These are phyloP conservation scores for Tetraneura akinire DNA, from an alignment of 1,140 invertebrate genomes.

Conservation along the genomic window DNA sequence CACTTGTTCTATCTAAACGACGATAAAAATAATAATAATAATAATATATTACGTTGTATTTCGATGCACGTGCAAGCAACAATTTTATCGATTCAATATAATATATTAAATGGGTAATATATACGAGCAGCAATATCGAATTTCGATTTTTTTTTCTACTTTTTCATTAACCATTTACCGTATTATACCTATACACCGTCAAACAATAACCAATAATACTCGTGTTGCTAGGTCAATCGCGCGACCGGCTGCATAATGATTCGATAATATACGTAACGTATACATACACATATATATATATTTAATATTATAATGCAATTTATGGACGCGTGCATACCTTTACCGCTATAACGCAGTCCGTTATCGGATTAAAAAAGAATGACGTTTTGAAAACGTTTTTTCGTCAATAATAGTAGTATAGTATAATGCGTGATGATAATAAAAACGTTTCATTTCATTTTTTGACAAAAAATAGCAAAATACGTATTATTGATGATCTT, in stretches of 20 bases:
- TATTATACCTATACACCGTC: not conserved
- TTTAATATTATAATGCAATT: not conserved
- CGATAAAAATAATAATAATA: conserved; percentile 14
- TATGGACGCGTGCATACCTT: not conserved
- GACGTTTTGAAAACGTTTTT: not conserved
- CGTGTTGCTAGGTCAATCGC: not conserved
- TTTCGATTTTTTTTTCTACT: conserved; percentile 31
- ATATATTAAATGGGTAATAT: not conserved
- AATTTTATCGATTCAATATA: conserved; percentile 22
- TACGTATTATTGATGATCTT: not conserved
- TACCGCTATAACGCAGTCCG: conserved; percentile 14
- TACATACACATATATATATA: conserved; percentile 2
- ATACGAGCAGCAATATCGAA: not conserved
- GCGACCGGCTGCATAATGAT: not conserved
- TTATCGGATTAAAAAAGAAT: conserved; percentile 9
- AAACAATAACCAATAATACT: conserved; percentile 44
- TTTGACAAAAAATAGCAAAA: not conserved
- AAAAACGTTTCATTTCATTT: no score
- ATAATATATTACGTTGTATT: not conserved
- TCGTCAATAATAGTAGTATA: no score
- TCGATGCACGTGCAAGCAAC: conserved; percentile 37
- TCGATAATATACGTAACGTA: not conserved
- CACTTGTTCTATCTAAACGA: no score
- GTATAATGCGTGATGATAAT: no score
- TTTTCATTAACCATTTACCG: conserved; percentile 15